Conservation (phyloP, 2,113 vertebrate species). For the Centropristis striata region DNA sequence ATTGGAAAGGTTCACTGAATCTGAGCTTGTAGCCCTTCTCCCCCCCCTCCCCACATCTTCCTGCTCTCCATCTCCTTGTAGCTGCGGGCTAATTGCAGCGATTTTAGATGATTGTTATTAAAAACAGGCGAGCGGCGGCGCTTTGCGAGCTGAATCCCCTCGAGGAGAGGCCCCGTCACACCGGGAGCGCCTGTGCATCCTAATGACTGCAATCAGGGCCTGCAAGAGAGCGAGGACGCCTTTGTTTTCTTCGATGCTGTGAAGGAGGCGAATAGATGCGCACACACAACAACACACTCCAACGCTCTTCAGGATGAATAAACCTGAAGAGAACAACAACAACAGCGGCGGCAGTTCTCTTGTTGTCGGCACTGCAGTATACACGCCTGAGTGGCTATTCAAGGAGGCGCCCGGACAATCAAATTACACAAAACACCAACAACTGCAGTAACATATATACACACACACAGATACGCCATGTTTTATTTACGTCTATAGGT, state of each 20-base stretch:
- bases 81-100: constrained; percentile 83
- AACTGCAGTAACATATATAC: not conserved
- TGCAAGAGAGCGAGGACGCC: constrained; percentile 56
- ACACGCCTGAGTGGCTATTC: constrained; percentile 27
- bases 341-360: not conserved
- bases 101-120: constrained; percentile 87
- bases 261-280: constrained; percentile 65
- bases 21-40: constrained; percentile 39
- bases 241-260: constrained; percentile 76
- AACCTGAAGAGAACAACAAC: constrained; percentile 51
- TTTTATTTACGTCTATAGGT: constrained; percentile 10
- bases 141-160: constrained; percentile 73
- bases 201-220: constrained; percentile 82
- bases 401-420: constrained; percentile 2
- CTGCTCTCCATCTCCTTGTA: constrained; percentile 70
- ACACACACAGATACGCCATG: not conserved
- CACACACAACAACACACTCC: constrained; percentile 53
- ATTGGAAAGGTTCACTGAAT: constrained; percentile 76
- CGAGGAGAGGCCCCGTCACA: constrained; percentile 72
- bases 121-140: constrained; percentile 78
- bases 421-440: not conserved
- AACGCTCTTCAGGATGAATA: constrained; percentile 62
- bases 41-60: constrained; percentile 26
- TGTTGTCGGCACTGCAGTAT: not conserved
- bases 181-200: constrained; percentile 68